Evolutionary conservation across 2,797 vertebrate species (phyloP).

Genomic region (Balearica regulorum): DNA sequence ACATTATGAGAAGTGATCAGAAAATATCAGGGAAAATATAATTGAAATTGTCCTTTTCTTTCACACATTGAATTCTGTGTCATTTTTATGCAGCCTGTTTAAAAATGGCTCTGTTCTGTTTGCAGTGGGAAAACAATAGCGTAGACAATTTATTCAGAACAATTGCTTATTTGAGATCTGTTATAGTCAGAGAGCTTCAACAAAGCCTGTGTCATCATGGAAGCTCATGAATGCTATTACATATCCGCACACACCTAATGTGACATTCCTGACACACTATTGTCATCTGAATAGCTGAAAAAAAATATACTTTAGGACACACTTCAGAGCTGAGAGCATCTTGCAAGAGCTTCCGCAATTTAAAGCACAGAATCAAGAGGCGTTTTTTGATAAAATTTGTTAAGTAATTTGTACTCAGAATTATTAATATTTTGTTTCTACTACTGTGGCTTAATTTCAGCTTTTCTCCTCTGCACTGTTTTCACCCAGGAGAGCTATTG

Average conservation of each 20-base stretch:
- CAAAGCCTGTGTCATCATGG: neutral
- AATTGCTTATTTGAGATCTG: slow-evolving; percentile 28
- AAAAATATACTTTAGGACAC: neutral
- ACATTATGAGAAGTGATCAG: neutral
- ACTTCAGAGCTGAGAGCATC: neutral
- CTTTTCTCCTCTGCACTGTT: neutral
- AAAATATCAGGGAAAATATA: neutral
- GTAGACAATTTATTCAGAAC: slow-evolving; percentile 31
- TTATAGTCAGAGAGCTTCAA: neutral
- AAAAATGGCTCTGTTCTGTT: slow-evolving; percentile 40
- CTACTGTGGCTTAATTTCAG: neutral
- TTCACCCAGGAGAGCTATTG: neutral
- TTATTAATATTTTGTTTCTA: neutral
- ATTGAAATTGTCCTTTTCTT: neutral
- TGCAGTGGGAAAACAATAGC: slow-evolving; percentile 14
- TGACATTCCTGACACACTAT: neutral
- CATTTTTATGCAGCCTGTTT: slow-evolving; percentile 13
- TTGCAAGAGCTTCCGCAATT: neutral
- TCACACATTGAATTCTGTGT: neutral
- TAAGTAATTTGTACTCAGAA: neutral
- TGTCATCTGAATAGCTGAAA: neutral
- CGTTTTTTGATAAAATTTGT: neutral
- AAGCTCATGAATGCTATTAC: neutral
- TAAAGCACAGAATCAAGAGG: neutral
- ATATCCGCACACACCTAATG: neutral